These are phyloP conservation scores for Strix occidentalis DNA, from an alignment of 2,797 vertebrate genomes.

Conservation along the genomic window DNA sequence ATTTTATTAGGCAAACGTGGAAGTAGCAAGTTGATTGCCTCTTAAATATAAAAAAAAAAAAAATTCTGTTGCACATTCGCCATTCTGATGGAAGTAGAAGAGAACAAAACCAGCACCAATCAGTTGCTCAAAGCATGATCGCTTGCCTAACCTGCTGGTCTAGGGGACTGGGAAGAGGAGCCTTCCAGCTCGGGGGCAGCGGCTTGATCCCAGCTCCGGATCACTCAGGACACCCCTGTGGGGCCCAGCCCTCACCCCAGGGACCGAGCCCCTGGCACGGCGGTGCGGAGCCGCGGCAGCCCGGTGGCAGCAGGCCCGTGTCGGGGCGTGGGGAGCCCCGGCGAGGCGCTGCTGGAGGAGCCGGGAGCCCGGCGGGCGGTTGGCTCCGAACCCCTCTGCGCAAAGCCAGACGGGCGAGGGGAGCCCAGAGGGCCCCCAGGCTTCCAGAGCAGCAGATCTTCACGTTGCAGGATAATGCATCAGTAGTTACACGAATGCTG, in stretches of 20 bases:
- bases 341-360: neutral
- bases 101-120: neutral
- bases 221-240: neutral
- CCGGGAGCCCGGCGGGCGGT: rapidly evolving
- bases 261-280: neutral
- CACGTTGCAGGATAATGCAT: neutral
- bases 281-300: neutral
- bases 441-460: neutral
- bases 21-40: slow-evolving; percentile 45
- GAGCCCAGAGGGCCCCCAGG: neutral
- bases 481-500: slow-evolving; percentile 61
- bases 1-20: slow-evolving; percentile 51
- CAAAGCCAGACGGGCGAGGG: neutral
- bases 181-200: neutral
- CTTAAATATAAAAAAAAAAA: neutral
- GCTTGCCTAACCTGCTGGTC: neutral
- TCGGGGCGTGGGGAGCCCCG: neutral
- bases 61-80: neutral
- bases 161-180: neutral
- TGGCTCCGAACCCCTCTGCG: neutral
- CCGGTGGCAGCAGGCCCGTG: rapidly evolving
- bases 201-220: rapidly evolving
- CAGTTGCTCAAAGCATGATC: neutral
- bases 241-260: neutral
- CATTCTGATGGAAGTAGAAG: slow-evolving; percentile 16